phyloP scores from a whole-genome alignment of 2,888 invertebrate species.

The Petrolisthes manimaculis region DNA sequence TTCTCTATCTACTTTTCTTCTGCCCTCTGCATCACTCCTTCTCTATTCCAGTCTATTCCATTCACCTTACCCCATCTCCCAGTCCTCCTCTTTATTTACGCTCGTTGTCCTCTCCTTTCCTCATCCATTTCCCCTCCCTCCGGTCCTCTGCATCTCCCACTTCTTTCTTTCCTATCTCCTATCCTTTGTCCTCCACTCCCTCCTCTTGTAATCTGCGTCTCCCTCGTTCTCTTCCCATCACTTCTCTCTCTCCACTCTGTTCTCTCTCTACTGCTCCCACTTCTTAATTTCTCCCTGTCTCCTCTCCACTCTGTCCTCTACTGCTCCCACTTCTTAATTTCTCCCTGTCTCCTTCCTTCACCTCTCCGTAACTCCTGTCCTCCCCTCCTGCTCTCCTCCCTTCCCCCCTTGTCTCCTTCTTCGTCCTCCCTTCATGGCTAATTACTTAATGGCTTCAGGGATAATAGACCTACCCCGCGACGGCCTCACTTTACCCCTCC shows the following conservation, averaged over 20 bases:
- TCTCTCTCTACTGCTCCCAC: constrained; percentile 21
- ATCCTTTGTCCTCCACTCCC: background rate
- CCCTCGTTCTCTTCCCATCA: background rate
- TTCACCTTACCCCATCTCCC: background rate
- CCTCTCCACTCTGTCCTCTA: background rate
- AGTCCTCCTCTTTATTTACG: background rate
- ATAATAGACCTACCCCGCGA: background rate
- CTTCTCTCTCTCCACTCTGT: background rate
- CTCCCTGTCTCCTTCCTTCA: background rate
- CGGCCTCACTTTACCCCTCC: too few relatives aligned
- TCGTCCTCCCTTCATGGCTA: background rate
- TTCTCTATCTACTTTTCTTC: background rate
- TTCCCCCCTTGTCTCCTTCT: background rate
- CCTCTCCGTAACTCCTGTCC: background rate
- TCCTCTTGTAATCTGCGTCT: too few relatives aligned
- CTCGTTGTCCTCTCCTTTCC: background rate
- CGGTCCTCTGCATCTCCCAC: background rate
- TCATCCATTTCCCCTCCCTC: background rate
- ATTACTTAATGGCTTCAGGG: background rate
- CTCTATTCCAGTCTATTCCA: background rate
- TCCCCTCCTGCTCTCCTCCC: background rate
- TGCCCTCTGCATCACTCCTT: background rate
- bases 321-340: background rate
- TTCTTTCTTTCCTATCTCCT: background rate
- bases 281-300: constrained; percentile 15